phyloP scores from a whole-genome alignment of 2,797 vertebrate species.

The Galago senegalensis region DNA sequence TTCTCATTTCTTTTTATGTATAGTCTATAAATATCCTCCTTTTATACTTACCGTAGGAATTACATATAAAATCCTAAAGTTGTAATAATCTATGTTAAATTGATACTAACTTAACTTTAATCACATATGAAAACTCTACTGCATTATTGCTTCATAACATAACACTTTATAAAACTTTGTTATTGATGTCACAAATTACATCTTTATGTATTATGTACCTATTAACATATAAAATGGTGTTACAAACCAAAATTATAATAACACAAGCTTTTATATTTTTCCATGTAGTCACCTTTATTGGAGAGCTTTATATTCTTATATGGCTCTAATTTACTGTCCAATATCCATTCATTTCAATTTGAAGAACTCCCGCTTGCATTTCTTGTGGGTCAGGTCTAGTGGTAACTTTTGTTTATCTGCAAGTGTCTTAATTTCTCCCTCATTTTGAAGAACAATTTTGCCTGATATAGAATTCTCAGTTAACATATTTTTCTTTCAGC shows the following conservation, averaged over 20 bases:
- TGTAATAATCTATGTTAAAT: not conserved
- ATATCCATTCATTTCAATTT: not conserved
- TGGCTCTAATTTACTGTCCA: not conserved
- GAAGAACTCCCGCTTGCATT: not conserved
- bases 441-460: not conserved
- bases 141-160: not conserved
- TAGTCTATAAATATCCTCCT: not conserved
- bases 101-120: no score
- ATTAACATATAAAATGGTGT: not conserved
- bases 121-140: no score
- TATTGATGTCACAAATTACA: not conserved
- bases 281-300: not conserved
- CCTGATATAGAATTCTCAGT: not conserved
- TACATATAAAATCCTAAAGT: not conserved
- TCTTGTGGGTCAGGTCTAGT: not conserved
- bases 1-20: not conserved
- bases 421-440: not conserved
- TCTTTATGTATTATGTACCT: not conserved
- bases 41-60: not conserved
- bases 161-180: not conserved
- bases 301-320: not conserved
- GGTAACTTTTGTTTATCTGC: not conserved
- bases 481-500: not conserved
- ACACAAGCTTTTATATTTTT: not conserved
- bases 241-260: not conserved